A percentile compares a stretch with the other conserved stretches of the same genome.
These are phyloP conservation scores for Thaumatotibia leucotreta DNA, from an alignment of 1,140 invertebrate species.

Conservation along the genomic window DNA sequence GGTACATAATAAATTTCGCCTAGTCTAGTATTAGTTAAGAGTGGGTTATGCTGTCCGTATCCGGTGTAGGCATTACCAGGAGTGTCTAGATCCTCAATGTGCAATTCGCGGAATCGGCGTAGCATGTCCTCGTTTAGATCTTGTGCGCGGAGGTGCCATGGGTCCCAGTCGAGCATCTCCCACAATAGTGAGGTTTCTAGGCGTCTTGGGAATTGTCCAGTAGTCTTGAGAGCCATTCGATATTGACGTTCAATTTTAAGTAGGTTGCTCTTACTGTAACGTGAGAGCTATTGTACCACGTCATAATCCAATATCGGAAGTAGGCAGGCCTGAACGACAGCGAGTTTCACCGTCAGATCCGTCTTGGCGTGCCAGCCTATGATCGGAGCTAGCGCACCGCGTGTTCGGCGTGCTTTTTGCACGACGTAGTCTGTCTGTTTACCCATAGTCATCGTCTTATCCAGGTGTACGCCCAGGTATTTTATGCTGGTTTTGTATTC, in stretches of 20 bases:
- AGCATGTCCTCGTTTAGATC: conserved; percentile 16
- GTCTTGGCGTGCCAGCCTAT: conserved; percentile 13
- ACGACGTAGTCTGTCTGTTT: conserved; percentile 1
- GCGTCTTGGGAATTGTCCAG: conserved; percentile 15
- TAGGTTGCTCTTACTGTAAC: conserved; percentile 15
- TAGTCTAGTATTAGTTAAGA: conserved; percentile 1
- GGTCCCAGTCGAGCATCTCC: conserved; percentile 13
- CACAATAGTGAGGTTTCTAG: conserved; percentile 12
- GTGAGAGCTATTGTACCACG: conserved; percentile 12
- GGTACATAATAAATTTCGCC: background rate
- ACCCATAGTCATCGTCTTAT: conserved; percentile 17
- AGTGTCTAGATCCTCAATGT: conserved; percentile 9
- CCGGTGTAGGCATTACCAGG: conserved; percentile 9
- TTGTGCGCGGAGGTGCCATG: conserved; percentile 14
- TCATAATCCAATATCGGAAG: conserved; percentile 17
- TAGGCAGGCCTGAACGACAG: conserved; percentile 13
- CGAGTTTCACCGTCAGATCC: conserved; percentile 10
- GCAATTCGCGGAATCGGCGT: conserved; percentile 5
- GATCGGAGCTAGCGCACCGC: background rate
- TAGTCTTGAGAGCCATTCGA: conserved; percentile 10
- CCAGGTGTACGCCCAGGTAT: conserved; percentile 15
- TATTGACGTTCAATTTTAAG: conserved; percentile 12
- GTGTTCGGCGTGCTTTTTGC: background rate
- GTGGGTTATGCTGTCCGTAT: conserved; percentile 1
- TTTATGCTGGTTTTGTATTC: conserved; percentile 12